phyloP scores from a whole-genome alignment of 2,888 invertebrate genomes.

The Tiliacea aurago region DNA sequence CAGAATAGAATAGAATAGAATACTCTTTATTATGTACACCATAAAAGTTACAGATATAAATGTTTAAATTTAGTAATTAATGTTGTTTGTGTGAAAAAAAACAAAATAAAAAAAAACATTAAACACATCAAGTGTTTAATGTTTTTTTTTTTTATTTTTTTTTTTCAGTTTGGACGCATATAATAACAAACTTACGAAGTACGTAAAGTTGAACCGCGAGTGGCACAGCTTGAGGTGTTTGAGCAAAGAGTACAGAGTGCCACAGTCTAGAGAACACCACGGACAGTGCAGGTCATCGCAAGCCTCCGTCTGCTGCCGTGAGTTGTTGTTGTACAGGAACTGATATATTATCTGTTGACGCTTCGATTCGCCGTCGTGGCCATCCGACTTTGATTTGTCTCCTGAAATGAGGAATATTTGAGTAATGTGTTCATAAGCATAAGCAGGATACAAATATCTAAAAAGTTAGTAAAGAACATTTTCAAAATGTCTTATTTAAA shows the following conservation, averaged over 20 bases:
- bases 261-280: slow-evolving; percentile 98
- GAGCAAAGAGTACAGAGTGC: slow-evolving; percentile 95
- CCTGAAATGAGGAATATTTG: slow-evolving; percentile 65
- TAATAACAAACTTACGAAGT: slow-evolving; percentile 91
- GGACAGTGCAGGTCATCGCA: slow-evolving; percentile 98
- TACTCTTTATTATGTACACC: too few relatives aligned
- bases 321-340: slow-evolving; percentile 98
- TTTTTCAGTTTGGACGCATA: neutral
- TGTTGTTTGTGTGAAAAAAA: too few relatives aligned
- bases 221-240: slow-evolving; percentile 98
- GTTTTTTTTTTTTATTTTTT: too few relatives aligned
- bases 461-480: too few relatives aligned
- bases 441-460: too few relatives aligned
- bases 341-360: slow-evolving; percentile 97
- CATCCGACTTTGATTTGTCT: slow-evolving; percentile 79
- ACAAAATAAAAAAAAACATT: too few relatives aligned
- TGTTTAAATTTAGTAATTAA: too few relatives aligned
- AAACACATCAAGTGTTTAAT: too few relatives aligned
- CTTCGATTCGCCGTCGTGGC: slow-evolving; percentile 74
- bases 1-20: too few relatives aligned
- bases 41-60: too few relatives aligned
- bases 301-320: slow-evolving; percentile 98
- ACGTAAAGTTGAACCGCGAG: slow-evolving; percentile 97
- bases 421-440: too few relatives aligned
- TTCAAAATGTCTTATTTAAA: too few relatives aligned